Evolutionary conservation across 2,113 vertebrate genomes (phyloP), one percentile per base, ranked within the genome.

Genomic region (Mastomys natalensis): DNA sequence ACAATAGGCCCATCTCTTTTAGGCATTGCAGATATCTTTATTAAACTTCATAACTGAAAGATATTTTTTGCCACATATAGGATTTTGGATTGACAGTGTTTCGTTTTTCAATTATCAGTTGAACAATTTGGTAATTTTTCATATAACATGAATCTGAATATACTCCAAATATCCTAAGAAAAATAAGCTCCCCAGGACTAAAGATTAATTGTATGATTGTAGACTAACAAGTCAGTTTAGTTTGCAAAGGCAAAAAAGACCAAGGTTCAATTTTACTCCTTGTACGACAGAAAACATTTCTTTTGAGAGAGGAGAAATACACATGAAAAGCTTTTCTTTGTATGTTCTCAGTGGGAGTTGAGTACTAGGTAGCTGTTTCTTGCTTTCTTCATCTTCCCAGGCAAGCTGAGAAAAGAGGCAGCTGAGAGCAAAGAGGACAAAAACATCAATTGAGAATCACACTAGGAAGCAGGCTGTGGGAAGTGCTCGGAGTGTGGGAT

Each of bases 261-360:
- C 16, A 55, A 60, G 64, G 70, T 68, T 78, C n/a, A 66, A 19
- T 29, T 91, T 91, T 77, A 72, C 11, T 93, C 31, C 2, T 84
- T 17, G 88, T 48, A 29, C 55, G 51, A n/a, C 55, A 85, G 72
- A 70, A 93, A 93, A 78, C 70, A 66, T 64, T 84, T 93, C 51
- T 40, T 91, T 95, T 84, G 86, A 60, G 34, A 17, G 51, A 88
- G 31, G 43, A 16, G 13, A 88, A 93, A 88, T 15, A 26, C 43
- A 84, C 22, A 45, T 62, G 24, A 85, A 88, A 82, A 31, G n/a
- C 43, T 45, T 64, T 16, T 26, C 43, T 60, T 53, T 40, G 22
- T 48, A 10, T 62, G 15, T 8, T 72, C 62, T 84, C 87, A n/a
- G 11, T 34, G 31, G 68, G 62, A 51, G 58, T 60, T 60, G 58